Conservation (phyloP, 2,797 vertebrate genomes). For the Darevskia mixta region DNA sequence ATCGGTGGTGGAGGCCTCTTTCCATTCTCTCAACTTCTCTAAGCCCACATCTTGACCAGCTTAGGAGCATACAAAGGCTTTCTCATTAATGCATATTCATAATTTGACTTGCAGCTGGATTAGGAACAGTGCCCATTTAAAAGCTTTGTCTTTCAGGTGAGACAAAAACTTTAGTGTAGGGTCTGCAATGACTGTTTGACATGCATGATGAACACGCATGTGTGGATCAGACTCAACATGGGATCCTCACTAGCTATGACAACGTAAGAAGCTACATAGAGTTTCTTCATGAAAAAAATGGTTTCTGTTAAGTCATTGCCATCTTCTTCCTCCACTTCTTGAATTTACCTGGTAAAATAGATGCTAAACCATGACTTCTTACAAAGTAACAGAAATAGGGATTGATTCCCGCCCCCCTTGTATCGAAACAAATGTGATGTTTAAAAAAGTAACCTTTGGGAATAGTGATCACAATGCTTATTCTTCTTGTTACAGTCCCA, state of each 20-base stretch:
- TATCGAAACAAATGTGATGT: no score
- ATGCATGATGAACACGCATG: neutral
- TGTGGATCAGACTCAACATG: neutral
- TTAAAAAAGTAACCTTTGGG: no score
- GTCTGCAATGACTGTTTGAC: neutral
- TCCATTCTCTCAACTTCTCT: neutral
- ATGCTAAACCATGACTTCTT: neutral
- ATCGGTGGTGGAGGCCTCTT: neutral
- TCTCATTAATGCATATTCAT: neutral
- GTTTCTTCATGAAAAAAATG: neutral
- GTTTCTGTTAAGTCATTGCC: neutral
- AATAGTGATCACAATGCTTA: neutral
- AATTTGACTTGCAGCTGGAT: no score
- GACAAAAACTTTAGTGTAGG: neutral
- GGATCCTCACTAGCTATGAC: neutral
- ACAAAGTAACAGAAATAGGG: no score
- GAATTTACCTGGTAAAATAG: neutral
- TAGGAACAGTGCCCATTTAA: neutral
- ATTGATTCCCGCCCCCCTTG: no score
- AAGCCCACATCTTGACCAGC: neutral
- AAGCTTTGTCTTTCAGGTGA: neutral
- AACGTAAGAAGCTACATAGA: neutral
- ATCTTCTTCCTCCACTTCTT: no score
- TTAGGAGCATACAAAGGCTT: neutral
- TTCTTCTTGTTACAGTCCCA: neutral